These are phyloP conservation scores for Pachyrhynchus sulphureomaculatus DNA, from an alignment of 1,140 invertebrate species.

Conservation along the genomic window DNA sequence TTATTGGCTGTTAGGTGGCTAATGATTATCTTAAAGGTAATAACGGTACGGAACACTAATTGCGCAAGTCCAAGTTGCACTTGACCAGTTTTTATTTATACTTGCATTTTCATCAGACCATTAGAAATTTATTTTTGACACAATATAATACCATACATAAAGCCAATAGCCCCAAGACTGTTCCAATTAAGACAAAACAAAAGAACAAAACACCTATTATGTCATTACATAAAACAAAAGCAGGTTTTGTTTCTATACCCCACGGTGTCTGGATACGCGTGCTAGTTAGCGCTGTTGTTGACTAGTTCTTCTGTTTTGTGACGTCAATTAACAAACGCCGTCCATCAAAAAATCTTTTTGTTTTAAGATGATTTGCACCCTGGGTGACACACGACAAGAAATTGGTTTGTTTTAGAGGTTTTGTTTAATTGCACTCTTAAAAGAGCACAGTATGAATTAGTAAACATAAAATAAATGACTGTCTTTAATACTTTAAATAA, in stretches of 20 bases:
- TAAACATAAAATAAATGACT: too few relatives aligned
- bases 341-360: slow-evolving; percentile 15
- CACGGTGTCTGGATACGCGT: slow-evolving; percentile 25
- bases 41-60: too few relatives aligned
- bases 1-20: too few relatives aligned
- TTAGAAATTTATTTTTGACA: too few relatives aligned
- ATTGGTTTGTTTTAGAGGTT: not conserved
- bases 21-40: too few relatives aligned
- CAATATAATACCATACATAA: too few relatives aligned
- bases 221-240: slow-evolving; percentile 33
- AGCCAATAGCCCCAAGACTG: not conserved
- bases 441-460: too few relatives aligned
- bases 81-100: too few relatives aligned
- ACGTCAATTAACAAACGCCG: slow-evolving; percentile 28
- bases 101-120: too few relatives aligned
- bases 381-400: slow-evolving; percentile 18
- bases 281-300: slow-evolving; percentile 29
- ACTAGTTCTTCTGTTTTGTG: slow-evolving; percentile 29
- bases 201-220: slow-evolving; percentile 40
- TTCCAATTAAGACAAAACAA: slow-evolving; percentile 23
- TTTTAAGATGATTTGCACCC: slow-evolving; percentile 28
- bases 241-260: slow-evolving; percentile 27
- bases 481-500: too few relatives aligned
- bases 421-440: not conserved
- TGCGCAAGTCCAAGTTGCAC: too few relatives aligned